Evolutionary conservation across 2,888 invertebrate species (phyloP).

Genomic region (Ellobium chinense): DNA sequence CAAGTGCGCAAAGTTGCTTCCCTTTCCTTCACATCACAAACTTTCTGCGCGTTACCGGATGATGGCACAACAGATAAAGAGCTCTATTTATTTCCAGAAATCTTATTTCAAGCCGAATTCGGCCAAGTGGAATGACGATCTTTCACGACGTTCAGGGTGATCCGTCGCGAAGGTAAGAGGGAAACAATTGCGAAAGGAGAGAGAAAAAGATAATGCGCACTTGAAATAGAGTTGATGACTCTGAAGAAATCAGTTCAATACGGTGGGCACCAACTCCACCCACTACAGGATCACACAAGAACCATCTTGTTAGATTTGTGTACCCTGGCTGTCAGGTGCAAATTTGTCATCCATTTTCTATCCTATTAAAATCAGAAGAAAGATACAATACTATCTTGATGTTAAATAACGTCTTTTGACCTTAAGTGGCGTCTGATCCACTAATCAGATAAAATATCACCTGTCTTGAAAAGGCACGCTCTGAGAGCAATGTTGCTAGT

Average conservation of each 20-base stretch:
- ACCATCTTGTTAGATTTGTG: no score
- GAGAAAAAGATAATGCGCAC: neutral
- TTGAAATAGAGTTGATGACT: neutral
- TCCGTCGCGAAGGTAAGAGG: neutral
- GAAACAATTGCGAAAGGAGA: neutral
- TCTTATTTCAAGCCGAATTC: constrained; percentile 18
- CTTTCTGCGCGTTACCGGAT: constrained; percentile 16
- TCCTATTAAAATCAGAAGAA: no score
- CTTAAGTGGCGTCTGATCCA: no score
- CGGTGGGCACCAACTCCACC: no score
- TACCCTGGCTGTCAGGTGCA: no score
- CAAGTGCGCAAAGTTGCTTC: neutral
- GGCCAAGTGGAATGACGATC: constrained; percentile 30
- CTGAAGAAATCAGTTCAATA: neutral
- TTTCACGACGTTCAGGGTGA: neutral
- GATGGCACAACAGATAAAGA: constrained; percentile 15
- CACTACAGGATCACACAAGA: no score
- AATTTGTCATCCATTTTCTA: no score
- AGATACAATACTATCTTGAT: no score
- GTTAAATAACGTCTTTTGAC: no score
- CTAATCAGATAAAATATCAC: no score
- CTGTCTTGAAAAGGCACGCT: no score
- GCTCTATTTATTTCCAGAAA: neutral
- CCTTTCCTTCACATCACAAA: neutral
- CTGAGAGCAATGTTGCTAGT: no score